Conservation (phyloP, 1,140 invertebrate species). For the Hycleus cichorii region DNA sequence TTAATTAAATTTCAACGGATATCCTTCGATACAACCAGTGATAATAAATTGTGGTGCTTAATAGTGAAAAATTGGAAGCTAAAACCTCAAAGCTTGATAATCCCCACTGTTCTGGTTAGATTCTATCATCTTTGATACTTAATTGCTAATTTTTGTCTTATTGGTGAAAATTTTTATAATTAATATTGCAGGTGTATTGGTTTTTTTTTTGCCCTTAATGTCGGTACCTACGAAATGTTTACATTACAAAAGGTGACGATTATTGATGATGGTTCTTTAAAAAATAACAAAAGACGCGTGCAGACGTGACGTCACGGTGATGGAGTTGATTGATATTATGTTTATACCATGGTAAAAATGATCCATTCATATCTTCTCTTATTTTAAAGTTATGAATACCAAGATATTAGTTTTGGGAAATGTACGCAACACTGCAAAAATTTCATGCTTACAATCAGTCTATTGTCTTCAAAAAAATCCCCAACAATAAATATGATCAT, state of each 20-base stretch:
- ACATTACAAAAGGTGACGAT: conserved; percentile 8
- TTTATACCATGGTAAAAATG: background rate
- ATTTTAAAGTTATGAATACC: conserved; percentile 7
- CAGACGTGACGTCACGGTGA: conserved; percentile 19
- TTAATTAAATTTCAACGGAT: conserved; percentile 5
- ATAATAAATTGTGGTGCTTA: conserved; percentile 8
- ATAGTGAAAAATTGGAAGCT: conserved; percentile 1
- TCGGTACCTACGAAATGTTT: background rate
- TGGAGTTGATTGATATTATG: conserved; percentile 14
- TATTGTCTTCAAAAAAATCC: conserved; percentile 3
- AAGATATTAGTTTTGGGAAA: conserved; percentile 20
- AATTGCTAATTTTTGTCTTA: too few species aligned
- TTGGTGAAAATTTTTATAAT: too few species aligned
- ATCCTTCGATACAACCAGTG: conserved; percentile 5
- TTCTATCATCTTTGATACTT: background rate
- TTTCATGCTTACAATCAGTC: conserved; percentile 10
- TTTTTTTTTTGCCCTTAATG: too few species aligned
- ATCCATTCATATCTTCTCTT: conserved; percentile 19
- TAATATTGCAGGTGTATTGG: background rate
- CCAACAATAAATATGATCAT: too few species aligned
- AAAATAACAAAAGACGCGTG: background rate
- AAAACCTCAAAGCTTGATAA: conserved; percentile 8
- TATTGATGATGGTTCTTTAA: conserved; percentile 8
- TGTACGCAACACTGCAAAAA: conserved; percentile 22
- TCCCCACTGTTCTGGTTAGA: background rate